These are phyloP conservation scores for Chaenogobius annularis DNA, from an alignment of 2,113 vertebrate species.

Conservation along the genomic window DNA sequence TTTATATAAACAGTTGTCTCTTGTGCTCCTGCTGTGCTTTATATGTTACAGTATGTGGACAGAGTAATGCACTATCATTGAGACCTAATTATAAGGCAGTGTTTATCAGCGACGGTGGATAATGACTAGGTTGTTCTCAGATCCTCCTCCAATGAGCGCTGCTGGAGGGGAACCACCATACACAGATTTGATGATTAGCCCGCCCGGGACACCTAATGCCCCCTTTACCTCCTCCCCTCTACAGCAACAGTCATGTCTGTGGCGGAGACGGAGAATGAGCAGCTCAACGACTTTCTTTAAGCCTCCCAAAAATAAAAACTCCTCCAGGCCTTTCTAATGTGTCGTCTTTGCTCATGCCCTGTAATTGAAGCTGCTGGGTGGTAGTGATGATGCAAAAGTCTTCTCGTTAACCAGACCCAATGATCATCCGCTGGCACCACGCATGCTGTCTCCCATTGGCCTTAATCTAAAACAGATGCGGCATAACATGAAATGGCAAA, in stretches of 20 bases:
- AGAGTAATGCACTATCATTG: slow-evolving; percentile 27
- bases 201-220: slow-evolving; percentile 46
- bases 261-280: slow-evolving; percentile 46
- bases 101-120: slow-evolving; percentile 49
- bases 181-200: slow-evolving; percentile 46
- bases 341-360: slow-evolving; percentile 55
- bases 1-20: slow-evolving; percentile 26
- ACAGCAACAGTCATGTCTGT: slow-evolving; percentile 42
- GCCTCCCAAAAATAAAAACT: slow-evolving; percentile 59
- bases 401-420: slow-evolving; percentile 57
- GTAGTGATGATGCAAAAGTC: slow-evolving; percentile 63
- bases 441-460: slow-evolving; percentile 36
- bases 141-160: slow-evolving; percentile 48
- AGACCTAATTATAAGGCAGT: slow-evolving; percentile 59
- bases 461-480: slow-evolving; percentile 61
- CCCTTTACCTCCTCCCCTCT: slow-evolving; percentile 33
- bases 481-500: background rate
- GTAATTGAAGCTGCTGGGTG: slow-evolving; percentile 72
- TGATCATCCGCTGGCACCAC: slow-evolving; percentile 53
- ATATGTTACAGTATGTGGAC: slow-evolving; percentile 40
- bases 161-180: slow-evolving; percentile 40
- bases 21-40: slow-evolving; percentile 28
- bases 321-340: slow-evolving; percentile 42
- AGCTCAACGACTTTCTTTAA: slow-evolving; percentile 47
- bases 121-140: slow-evolving; percentile 48